Evolutionary conservation across 2,113 vertebrate species (phyloP).

Genomic region (Turnix velox): DNA sequence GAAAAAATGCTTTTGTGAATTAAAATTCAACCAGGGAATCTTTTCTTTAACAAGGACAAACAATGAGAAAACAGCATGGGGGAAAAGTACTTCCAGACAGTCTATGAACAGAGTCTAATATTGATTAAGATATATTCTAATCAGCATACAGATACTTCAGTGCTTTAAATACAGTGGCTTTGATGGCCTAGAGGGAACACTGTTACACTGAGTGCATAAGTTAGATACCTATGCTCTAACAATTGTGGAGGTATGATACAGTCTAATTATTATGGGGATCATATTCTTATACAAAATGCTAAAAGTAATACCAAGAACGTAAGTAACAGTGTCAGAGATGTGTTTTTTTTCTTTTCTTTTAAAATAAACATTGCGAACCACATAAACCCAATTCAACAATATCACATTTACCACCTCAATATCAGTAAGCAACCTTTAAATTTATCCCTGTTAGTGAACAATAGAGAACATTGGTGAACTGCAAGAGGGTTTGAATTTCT

Average conservation of each 20-base stretch:
- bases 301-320: neutral
- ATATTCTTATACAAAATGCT: neutral
- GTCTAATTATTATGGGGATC: neutral
- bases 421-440: neutral
- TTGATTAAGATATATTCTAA: constrained; percentile 67
- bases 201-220: constrained; percentile 29
- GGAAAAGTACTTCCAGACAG: constrained; percentile 18
- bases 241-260: neutral
- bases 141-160: constrained; percentile 54
- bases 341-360: neutral
- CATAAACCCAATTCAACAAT: neutral
- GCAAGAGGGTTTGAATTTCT: neutral
- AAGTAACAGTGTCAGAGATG: neutral
- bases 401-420: neutral
- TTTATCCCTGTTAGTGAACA: neutral
- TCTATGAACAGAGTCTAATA: constrained; percentile 54
- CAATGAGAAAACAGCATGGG: neutral
- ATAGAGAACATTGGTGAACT: neutral
- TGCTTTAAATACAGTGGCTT: constrained; percentile 37
- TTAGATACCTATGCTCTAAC: neutral
- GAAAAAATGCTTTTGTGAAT: neutral
- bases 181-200: constrained; percentile 8
- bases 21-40: neutral
- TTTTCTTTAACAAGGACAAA: constrained; percentile 26
- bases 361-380: neutral